phyloP scores from a whole-genome alignment of 1,140 invertebrate species.

The Drosophila nigrodunni region DNA sequence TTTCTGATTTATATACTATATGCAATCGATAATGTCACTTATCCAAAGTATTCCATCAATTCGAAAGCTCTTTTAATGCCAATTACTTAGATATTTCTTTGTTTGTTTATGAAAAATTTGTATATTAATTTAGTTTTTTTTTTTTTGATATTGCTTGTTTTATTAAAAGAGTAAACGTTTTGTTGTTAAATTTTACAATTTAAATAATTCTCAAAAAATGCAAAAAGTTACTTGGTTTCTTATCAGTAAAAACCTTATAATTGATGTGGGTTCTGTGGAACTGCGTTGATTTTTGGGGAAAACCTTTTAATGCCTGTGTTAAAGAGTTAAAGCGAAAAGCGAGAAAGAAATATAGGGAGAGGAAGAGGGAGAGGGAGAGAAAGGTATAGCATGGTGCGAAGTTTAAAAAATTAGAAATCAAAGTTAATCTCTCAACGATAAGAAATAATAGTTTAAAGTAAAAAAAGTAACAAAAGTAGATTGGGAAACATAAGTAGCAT shows the following conservation, averaged over 20 bases:
- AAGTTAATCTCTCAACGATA: background rate
- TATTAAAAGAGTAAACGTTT: too few species aligned
- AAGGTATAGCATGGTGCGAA: background rate
- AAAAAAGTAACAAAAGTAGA: background rate
- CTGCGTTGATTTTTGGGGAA: background rate
- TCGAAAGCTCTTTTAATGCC: too few species aligned
- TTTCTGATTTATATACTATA: background rate
- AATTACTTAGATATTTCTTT: too few species aligned
- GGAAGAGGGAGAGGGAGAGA: background rate
- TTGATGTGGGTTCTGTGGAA: background rate
- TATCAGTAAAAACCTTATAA: slow-evolving; percentile 1
- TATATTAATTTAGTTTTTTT: too few species aligned
- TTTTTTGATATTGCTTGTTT: too few species aligned
- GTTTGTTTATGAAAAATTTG: too few species aligned
- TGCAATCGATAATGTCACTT: background rate
- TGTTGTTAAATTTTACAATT: too few species aligned
- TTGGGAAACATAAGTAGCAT: background rate
- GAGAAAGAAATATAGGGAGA: background rate
- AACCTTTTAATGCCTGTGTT: background rate
- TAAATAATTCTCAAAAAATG: background rate
- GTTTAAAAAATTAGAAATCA: background rate
- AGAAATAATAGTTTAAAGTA: background rate
- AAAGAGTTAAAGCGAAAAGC: background rate
- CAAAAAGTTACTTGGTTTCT: background rate
- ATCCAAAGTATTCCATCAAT: too few species aligned